Evolutionary conservation across 2,888 invertebrate genomes (phyloP).

Genomic region (Melangyna quadrimaculata): DNA sequence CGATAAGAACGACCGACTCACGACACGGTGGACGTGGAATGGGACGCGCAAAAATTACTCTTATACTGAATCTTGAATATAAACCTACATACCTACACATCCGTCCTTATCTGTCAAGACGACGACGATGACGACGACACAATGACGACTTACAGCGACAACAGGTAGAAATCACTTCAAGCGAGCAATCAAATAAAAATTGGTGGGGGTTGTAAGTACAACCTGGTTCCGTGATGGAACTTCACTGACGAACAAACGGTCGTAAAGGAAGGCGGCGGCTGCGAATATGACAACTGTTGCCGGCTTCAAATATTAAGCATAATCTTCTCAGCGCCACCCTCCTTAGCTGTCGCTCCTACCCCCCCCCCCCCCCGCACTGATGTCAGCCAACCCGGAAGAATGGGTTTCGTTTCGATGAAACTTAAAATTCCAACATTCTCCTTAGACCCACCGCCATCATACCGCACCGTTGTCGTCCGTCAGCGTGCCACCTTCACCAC

Average conservation of each 20-base stretch:
- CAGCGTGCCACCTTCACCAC: neutral
- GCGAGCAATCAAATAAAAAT: conserved; percentile 25
- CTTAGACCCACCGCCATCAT: neutral
- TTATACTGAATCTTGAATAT: neutral
- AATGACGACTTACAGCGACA: neutral
- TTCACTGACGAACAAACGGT: conserved; percentile 25
- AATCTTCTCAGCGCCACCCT: conserved; percentile 52
- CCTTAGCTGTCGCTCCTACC: too few species aligned
- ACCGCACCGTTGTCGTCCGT: neutral
- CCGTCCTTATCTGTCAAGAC: conserved; percentile 52
- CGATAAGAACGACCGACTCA: neutral
- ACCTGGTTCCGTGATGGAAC: conserved; percentile 38
- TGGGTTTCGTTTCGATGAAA: conserved; percentile 26
- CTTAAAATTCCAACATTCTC: conserved; percentile 32
- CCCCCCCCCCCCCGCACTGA: neutral
- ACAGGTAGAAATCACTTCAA: conserved; percentile 36
- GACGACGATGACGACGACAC: conserved; percentile 24
- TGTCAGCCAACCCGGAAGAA: conserved; percentile 21
- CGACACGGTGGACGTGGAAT: neutral
- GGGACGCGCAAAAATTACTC: conserved; percentile 1
- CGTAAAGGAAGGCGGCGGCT: conserved; percentile 46
- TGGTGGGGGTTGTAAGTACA: conserved; percentile 15
- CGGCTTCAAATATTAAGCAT: conserved; percentile 68
- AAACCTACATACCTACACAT: conserved; percentile 27
- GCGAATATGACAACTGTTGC: conserved; percentile 72